Conservation (phyloP, 2,113 vertebrate genomes). For the Hystrix brachyura region DNA sequence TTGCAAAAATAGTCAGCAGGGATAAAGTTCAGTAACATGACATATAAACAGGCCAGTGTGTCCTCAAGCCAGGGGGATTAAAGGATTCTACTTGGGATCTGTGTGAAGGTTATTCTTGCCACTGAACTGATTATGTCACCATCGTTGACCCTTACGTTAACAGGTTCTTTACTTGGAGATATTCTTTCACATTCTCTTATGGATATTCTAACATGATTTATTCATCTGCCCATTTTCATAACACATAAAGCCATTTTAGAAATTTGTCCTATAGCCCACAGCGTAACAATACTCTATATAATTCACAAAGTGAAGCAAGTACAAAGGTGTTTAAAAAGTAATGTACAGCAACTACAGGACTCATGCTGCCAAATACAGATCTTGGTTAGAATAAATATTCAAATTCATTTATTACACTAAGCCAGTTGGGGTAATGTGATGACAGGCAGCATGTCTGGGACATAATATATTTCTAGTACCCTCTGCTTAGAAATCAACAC, state of each 20-base stretch:
- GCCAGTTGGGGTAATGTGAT: background rate
- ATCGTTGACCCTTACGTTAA: conserved; percentile 40
- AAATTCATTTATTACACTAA: background rate
- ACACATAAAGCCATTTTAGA: conserved; percentile 20
- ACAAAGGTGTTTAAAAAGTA: background rate
- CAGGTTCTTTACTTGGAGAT: conserved; percentile 9
- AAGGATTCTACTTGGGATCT: conserved; percentile 62
- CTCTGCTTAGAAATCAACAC: background rate
- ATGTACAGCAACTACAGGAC: background rate
- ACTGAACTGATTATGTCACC: conserved; percentile 36
- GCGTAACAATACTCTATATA: conserved; percentile 52
- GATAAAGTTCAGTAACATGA: conserved; percentile 42
- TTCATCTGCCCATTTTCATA: conserved; percentile 58
- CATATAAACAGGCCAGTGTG: conserved; percentile 50
- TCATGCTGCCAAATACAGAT: background rate
- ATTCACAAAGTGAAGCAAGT: conserved; percentile 56
- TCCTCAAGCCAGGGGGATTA: conserved; percentile 64
- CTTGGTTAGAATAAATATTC: conserved; percentile 1
- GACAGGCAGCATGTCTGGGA: background rate
- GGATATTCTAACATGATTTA: conserved; percentile 38
- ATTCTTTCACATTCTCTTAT: conserved; percentile 18
- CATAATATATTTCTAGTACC: background rate
- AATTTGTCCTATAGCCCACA: background rate
- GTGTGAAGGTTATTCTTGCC: conserved; percentile 58
- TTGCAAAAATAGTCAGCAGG: conserved; percentile 41